phyloP scores from a whole-genome alignment of 1,140 invertebrate genomes.

The Cecropterus lyciades region DNA sequence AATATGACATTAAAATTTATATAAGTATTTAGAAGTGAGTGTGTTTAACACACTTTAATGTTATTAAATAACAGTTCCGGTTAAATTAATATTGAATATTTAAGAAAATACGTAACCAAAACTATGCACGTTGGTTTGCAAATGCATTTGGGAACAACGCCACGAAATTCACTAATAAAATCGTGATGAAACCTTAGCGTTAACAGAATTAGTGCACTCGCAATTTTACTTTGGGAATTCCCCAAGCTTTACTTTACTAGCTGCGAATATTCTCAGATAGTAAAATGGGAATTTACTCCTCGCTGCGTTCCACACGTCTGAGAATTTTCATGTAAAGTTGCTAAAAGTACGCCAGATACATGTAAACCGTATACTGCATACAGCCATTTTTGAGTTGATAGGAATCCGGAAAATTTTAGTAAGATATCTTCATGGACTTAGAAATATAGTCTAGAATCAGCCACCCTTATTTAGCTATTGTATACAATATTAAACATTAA shows the following conservation, averaged over 20 bases:
- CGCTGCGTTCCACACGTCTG: constrained; percentile 20
- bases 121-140: constrained; percentile 5
- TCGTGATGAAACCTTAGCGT: constrained; percentile 29
- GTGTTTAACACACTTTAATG: no score
- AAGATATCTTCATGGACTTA: no score
- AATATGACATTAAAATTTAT: no score
- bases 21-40: no score
- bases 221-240: constrained; percentile 28
- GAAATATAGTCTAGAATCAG: no score
- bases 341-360: neutral
- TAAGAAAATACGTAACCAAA: constrained; percentile 17
- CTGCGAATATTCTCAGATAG: constrained; percentile 23
- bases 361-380: neutral
- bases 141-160: constrained; percentile 17
- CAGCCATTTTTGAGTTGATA: neutral
- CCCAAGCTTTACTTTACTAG: constrained; percentile 22
- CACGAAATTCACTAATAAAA: constrained; percentile 30
- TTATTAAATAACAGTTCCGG: no score
- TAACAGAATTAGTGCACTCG: constrained; percentile 24
- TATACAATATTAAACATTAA: no score
- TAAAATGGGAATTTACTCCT: constrained; percentile 23
- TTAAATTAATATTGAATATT: no score
- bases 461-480: no score
- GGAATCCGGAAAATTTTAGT: neutral
- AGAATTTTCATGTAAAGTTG: constrained; percentile 25